phyloP scores from a whole-genome alignment of 2,113 vertebrate species.

The Leuciscus idus region DNA sequence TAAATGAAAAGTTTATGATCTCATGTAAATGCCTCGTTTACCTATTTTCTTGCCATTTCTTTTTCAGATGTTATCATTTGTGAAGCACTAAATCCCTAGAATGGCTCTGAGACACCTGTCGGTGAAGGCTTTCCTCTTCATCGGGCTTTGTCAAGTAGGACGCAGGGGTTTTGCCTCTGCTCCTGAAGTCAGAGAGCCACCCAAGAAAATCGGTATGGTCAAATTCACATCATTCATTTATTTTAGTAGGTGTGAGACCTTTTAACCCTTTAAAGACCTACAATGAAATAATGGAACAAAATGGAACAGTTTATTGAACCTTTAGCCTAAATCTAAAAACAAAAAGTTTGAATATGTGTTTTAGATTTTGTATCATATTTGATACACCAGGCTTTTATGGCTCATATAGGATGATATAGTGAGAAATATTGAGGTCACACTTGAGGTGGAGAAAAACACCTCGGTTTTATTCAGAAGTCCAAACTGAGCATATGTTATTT shows the following conservation, averaged over 20 bases:
- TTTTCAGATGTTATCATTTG: slow-evolving; percentile 58
- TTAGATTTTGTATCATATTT: not conserved
- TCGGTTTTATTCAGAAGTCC: no score
- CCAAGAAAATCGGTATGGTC: slow-evolving; percentile 74
- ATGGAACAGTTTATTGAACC: not conserved
- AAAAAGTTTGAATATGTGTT: not conserved
- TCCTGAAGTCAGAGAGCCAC: slow-evolving; percentile 64
- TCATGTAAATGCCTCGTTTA: not conserved
- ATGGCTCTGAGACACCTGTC: slow-evolving; percentile 67
- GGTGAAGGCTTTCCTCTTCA: slow-evolving; percentile 67
- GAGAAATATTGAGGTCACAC: not conserved
- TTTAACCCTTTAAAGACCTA: not conserved
- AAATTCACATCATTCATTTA: not conserved
- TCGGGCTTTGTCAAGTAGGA: slow-evolving; percentile 70
- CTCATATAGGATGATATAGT: not conserved
- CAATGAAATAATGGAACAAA: not conserved
- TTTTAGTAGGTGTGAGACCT: not conserved
- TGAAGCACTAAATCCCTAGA: slow-evolving; percentile 27
- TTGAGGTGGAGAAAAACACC: not conserved
- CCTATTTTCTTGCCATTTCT: not conserved
- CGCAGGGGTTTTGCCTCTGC: slow-evolving; percentile 68
- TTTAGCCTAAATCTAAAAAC: not conserved
- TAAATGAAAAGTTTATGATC: not conserved
- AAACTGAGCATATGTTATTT: no score
- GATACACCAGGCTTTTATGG: not conserved